Conservation (phyloP, 1,140 invertebrate species). For the Manduca sexta region DNA sequence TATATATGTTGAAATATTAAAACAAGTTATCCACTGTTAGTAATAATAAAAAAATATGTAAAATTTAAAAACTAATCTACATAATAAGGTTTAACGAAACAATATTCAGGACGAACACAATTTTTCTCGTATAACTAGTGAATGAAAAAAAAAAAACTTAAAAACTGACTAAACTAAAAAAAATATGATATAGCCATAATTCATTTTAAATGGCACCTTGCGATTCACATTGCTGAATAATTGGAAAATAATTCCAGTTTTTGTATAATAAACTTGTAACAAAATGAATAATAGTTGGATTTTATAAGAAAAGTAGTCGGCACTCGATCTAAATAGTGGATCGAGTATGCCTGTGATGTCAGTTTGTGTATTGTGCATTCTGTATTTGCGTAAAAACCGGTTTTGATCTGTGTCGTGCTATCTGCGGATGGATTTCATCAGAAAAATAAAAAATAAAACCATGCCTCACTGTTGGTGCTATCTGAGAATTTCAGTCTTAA, state of each 20-base stretch:
- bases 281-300: not conserved
- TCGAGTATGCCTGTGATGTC: not conserved
- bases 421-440: conserved; percentile 34
- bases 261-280: conserved; percentile 13
- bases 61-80: conserved; percentile 20
- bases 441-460: conserved; percentile 16
- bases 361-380: conserved; percentile 5
- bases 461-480: conserved; percentile 54
- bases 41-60: conserved; percentile 19
- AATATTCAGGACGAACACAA: conserved; percentile 60
- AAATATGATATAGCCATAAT: conserved; percentile 55
- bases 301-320: too few relatives aligned
- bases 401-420: conserved; percentile 40
- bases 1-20: conserved; percentile 28
- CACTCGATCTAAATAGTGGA: too few relatives aligned
- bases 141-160: conserved; percentile 38
- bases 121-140: conserved; percentile 46
- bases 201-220: conserved; percentile 64
- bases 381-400: conserved; percentile 11
- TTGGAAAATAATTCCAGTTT: conserved; percentile 28
- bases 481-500: conserved; percentile 61
- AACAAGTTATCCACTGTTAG: conserved; percentile 30
- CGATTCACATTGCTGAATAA: conserved; percentile 45
- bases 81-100: conserved; percentile 33
- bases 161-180: conserved; percentile 55